Base-by-base conservation (phyloP, 2,888 invertebrate genomes). In the Empis livida region DNA sequence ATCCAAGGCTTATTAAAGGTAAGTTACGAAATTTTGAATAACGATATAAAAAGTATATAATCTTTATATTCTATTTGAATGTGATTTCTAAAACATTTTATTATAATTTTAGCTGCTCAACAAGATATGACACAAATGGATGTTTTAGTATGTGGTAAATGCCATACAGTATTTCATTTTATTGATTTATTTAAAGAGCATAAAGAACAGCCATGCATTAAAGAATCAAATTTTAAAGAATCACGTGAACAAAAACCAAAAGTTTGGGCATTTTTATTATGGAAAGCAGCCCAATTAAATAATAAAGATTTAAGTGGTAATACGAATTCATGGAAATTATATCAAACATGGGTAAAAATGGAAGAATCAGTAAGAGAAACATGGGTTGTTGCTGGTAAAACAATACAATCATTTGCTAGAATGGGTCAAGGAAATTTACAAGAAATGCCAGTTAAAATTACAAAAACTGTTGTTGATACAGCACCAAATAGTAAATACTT, bases 291-390 rank as follows among this genome's bases (percentile, higher is more conserved):
- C 10, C 77, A 79, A 56, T 59, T 73, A 37, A 57, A 62, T 53
- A 56, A 73, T 70, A 51, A 70, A 66, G 32, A 47, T 16, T 39
- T 42, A 13, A 66, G 71, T 1, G 67, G 71, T 8, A 76, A 73
- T 54, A 73, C 74, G 20, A 75, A 78, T 57, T 82, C 86, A 8
- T 89, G 89, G 89, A 78, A 80, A 52, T 70, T 88, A 10, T 89
- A 88, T 64, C 86, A 88, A 62, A 79, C 80, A 55, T 89, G 89
- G 89, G 83, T 85, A 54, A 81, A 84, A 59, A 79, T 89, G 76
- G 79, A 84, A 1, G 79, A 81, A 49, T 74, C 77, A 14, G 76
- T 84, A 45, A 75, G 85, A 46, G 82, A 82, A 42, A 77, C 83
- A 0, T 89, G 89, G 89, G 79, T 88, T 49, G 76, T 80, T 1